A percentile compares a stretch with the other conserved stretches of the same genome.
Conservation (phyloP, 2,888 invertebrate species). For the Latheticus oryzae region DNA sequence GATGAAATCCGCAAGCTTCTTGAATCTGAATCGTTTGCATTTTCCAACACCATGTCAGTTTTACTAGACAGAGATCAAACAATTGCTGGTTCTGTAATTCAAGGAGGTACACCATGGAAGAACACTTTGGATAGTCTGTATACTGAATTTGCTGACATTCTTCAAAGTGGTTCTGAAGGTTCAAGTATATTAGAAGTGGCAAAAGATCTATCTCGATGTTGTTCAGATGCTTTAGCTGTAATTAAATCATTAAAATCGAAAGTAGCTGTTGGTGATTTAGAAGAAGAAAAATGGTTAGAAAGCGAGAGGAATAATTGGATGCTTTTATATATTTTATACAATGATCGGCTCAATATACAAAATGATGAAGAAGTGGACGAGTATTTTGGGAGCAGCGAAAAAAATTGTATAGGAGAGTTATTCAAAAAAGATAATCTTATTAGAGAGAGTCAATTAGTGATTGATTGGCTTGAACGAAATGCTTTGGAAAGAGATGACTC, state of each 20-base stretch:
- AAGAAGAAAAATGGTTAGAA: slow-evolving; percentile 71
- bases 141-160: slow-evolving; percentile 62
- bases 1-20: slow-evolving; percentile 50
- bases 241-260: slow-evolving; percentile 61
- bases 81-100: slow-evolving; percentile 58
- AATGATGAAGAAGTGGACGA: slow-evolving; percentile 56
- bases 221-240: slow-evolving; percentile 62
- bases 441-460: slow-evolving; percentile 83
- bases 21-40: neutral
- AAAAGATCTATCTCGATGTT: slow-evolving; percentile 61
- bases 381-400: slow-evolving; percentile 69
- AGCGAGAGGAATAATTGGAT: slow-evolving; percentile 93
- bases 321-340: slow-evolving; percentile 82
- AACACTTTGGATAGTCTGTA: slow-evolving; percentile 60
- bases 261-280: slow-evolving; percentile 50
- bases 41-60: slow-evolving; percentile 11
- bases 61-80: slow-evolving; percentile 50
- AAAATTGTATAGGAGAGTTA: slow-evolving; percentile 70
- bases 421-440: slow-evolving; percentile 70
- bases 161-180: slow-evolving; percentile 59
- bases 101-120: slow-evolving; percentile 58
- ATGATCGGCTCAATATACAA: slow-evolving; percentile 75
- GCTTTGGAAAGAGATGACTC: slow-evolving; percentile 70
- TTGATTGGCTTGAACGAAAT: slow-evolving; percentile 93
- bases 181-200: slow-evolving; percentile 60